Conservation (phyloP, 2,888 invertebrate species). For the Tortricodes alternella region DNA sequence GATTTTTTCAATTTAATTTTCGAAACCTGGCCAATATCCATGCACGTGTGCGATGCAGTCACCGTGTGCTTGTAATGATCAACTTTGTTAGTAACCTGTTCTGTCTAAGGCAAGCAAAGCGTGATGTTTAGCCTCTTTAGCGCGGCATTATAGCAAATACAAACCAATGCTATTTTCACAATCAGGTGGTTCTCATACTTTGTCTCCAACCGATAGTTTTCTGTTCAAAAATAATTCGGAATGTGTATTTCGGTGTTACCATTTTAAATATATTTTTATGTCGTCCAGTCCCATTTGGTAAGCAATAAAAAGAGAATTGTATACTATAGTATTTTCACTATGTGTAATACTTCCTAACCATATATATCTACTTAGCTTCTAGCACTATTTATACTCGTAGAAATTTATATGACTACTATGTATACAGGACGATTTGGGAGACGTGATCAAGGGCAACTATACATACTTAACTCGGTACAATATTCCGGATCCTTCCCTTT, state of each 20-base stretch:
- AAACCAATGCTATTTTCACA: slow-evolving; percentile 97
- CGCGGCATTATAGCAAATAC: slow-evolving; percentile 76
- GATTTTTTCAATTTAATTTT: too few species aligned
- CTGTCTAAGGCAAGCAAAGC: slow-evolving; percentile 56
- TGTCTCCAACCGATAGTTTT: slow-evolving; percentile 98
- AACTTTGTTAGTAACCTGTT: slow-evolving; percentile 45
- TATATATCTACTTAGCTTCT: slow-evolving; percentile 12
- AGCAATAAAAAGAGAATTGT: slow-evolving; percentile 79
- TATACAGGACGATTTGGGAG: too few species aligned
- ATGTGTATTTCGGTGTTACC: slow-evolving; percentile 51
- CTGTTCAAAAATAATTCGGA: slow-evolving; percentile 80
- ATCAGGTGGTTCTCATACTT: slow-evolving; percentile 99
- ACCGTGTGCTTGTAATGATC: slow-evolving; percentile 14
- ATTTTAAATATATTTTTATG: slow-evolving; percentile 47
- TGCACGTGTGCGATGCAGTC: slow-evolving; percentile 20
- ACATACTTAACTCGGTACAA: too few species aligned
- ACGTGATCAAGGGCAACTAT: too few species aligned
- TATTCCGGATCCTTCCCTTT: too few species aligned
- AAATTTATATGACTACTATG: too few species aligned
- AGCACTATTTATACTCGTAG: slow-evolving; percentile 22
- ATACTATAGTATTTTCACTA: slow-evolving; percentile 64
- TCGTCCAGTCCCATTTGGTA: slow-evolving; percentile 75
- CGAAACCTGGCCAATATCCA: slow-evolving; percentile 12
- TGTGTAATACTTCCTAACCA: slow-evolving; percentile 22
- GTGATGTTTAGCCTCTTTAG: slow-evolving; percentile 55